Evolutionary conservation across 2,888 invertebrate species (phyloP), one percentile per base, ranked within the genome.

Genomic region (Rapana venosa): DNA sequence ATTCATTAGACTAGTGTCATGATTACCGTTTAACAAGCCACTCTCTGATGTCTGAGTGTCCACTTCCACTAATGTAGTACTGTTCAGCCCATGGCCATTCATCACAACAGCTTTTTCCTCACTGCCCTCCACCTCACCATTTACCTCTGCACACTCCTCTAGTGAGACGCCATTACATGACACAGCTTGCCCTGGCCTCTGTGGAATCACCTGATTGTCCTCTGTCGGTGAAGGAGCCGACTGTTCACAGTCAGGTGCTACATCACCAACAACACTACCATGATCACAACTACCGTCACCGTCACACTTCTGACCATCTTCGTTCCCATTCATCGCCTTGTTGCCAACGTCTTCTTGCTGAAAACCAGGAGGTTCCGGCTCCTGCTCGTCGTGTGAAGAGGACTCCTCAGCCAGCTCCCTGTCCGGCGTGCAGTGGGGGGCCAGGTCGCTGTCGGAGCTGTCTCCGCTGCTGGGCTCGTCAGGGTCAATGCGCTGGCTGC

Each of bases 1-100:
- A 35, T 86, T 66, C 22, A 26, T 66, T 66, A 86, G 86, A 66
- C 86, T 86, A 47, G 81, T 1, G 47, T 83, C 36, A 47, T 47
- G 26, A 83, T 86, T 35, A 86, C 86, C 86, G 17, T 86, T 86
- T 13, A 86, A 35, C 26, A 86, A 58, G 35, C 86, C 58, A 30
- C 85, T 85, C 30, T 77, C 87, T 13, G 88, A 88, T 13, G 81
- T 88, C 70, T 88, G 77, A 87, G 36, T 86, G 84, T 91, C 85
- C 35, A 36, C 87, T 47, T 89, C 88, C 61, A 66, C 86, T 8
- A 58, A 66, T 1, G 56, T 85, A 0, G 86, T 35, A n/a, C 30
- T 4, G 22, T 35, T 32, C 74, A 81, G n/a, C 17, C 17, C 90
- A 74, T 84, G 87, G 79, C 61, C 88, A 79, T 89, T 83, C 89